phyloP scores from a whole-genome alignment of 2,797 vertebrate species.

The Pseudocheirus occidentalis region DNA sequence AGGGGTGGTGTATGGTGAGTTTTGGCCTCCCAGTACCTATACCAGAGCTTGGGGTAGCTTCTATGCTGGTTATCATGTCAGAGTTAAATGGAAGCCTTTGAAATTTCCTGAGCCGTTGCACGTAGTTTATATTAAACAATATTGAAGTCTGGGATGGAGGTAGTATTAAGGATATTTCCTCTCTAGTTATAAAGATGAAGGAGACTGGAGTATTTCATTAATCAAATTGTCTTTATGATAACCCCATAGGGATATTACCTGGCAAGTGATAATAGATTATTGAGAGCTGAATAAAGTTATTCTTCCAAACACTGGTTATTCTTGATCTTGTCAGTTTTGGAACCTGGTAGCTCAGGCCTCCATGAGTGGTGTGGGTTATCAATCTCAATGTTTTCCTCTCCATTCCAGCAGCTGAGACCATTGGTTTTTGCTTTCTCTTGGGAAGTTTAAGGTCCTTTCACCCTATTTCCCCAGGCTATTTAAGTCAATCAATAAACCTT shows the following conservation, averaged over 20 bases:
- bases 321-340: background rate
- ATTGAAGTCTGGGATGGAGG: background rate
- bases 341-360: background rate
- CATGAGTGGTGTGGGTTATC: background rate
- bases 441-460: background rate
- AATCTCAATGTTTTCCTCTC: background rate
- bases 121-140: background rate
- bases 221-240: background rate
- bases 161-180: background rate
- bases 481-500: background rate
- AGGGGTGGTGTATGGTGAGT: background rate
- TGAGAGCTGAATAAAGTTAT: background rate
- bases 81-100: background rate
- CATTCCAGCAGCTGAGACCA: background rate
- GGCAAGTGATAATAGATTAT: background rate
- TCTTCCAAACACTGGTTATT: background rate
- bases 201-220: background rate
- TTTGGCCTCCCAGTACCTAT: background rate
- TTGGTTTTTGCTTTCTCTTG: background rate
- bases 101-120: background rate
- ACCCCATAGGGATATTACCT: background rate
- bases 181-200: background rate
- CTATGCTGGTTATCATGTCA: background rate
- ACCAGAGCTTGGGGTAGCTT: background rate
- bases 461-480: background rate